Conservation (phyloP, 1,140 invertebrate genomes). For the Plutomurus gul region DNA sequence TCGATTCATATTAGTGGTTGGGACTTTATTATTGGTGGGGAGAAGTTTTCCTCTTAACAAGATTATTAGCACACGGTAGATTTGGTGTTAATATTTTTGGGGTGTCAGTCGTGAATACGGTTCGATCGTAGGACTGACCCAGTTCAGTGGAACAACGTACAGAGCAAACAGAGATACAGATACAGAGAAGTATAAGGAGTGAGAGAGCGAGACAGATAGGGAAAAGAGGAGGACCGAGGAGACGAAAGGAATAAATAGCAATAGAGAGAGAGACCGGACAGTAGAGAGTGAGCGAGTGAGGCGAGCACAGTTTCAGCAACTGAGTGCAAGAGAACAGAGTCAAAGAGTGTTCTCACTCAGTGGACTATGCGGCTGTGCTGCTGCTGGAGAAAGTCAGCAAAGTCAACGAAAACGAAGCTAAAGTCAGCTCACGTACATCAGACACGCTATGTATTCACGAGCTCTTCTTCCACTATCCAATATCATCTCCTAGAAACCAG, state of each 20-base stretch:
- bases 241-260: not conserved
- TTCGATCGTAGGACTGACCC: slow-evolving; percentile 50
- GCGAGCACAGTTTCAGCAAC: no score
- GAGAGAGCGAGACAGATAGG: not conserved
- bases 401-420: not conserved
- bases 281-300: no score
- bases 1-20: no score
- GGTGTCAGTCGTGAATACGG: not conserved
- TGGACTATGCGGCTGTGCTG: slow-evolving; percentile 43
- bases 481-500: not conserved
- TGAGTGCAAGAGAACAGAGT: no score
- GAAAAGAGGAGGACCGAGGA: not conserved
- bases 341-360: slow-evolving; percentile 4
- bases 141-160: slow-evolving; percentile 41
- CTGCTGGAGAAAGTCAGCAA: slow-evolving; percentile 46
- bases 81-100: not conserved
- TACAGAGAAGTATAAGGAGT: no score
- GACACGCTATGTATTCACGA: not conserved
- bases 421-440: slow-evolving; percentile 21
- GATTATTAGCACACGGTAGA: not conserved
- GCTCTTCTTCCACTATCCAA: not conserved
- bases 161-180: not conserved
- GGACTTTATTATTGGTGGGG: no score
- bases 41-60: no score
- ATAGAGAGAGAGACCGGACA: not conserved